Conservation (phyloP, 2,797 vertebrate genomes). For the Coccyzus lansbergi region DNA sequence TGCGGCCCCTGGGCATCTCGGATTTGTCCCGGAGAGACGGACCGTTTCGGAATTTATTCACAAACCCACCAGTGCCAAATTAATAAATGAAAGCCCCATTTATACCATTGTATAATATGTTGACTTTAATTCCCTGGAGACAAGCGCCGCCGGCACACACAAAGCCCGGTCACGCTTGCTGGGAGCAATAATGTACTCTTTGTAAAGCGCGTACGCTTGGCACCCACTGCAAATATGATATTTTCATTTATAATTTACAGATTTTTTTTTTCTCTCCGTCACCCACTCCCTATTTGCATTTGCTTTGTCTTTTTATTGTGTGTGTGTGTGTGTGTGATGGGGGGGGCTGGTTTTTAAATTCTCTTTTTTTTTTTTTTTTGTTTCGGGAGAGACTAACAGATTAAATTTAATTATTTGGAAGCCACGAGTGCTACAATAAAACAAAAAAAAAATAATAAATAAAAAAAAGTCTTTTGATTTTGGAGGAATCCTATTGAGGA, state of each 20-base stretch:
- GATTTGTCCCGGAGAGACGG: fast-evolving
- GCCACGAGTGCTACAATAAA: constrained; percentile 60
- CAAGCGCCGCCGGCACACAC: not conserved
- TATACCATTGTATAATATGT: fast-evolving
- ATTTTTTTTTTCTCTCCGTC: not conserved
- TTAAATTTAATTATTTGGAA: constrained; percentile 53
- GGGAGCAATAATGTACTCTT: not conserved
- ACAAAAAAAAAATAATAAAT: constrained; percentile 69
- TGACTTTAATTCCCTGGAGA: not conserved
- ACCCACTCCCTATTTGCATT: constrained; percentile 23
- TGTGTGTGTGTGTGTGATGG: not conserved
- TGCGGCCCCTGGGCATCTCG: not conserved
- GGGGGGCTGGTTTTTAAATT: not conserved
- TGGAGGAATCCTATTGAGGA: constrained; percentile 68
- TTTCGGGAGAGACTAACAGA: constrained; percentile 19
- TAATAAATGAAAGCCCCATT: fast-evolving
- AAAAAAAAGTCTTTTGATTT: constrained; percentile 73
- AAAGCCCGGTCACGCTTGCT: not conserved
- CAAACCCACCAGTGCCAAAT: not conserved
- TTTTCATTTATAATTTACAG: constrained; percentile 1
- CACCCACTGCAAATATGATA: not conserved
- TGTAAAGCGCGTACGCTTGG: not conserved
- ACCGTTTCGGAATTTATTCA: not conserved
- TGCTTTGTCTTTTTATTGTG: constrained; percentile 3
- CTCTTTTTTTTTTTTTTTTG: constrained; percentile 65